Conservation (phyloP, 2,113 vertebrate species). For the Callithrix jacchus region DNA sequence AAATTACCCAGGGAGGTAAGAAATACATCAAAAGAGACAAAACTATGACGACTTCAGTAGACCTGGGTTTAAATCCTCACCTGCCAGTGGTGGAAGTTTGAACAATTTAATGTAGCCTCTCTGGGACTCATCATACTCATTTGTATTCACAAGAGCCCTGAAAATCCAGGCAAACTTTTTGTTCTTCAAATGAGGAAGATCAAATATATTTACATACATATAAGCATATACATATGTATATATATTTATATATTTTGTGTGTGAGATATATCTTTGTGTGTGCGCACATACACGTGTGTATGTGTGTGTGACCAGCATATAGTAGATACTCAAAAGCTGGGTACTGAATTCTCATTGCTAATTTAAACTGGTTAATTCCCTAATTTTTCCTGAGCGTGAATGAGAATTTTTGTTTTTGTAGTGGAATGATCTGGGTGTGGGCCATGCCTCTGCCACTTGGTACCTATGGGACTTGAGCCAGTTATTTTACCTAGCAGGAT, state of each 20-base stretch:
- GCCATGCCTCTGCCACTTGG: background rate
- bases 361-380: background rate
- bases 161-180: too few species aligned
- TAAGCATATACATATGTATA: too few species aligned
- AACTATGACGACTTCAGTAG: background rate
- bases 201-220: too few species aligned
- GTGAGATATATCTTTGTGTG: too few species aligned
- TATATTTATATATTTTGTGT: too few species aligned
- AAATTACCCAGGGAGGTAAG: background rate
- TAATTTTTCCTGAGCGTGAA: background rate
- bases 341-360: background rate
- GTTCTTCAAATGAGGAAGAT: too few species aligned
- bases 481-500: background rate
- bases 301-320: background rate
- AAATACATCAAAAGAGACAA: background rate
- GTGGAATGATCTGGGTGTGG: background rate
- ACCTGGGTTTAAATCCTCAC: background rate
- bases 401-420: background rate
- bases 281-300: accelerated
- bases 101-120: background rate
- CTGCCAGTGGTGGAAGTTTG: background rate
- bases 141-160: background rate
- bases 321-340: background rate
- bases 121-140: background rate
- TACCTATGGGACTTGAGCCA: background rate